Evolutionary conservation across 1,140 invertebrate genomes (phyloP).

Genomic region (Fopius arisanus): DNA sequence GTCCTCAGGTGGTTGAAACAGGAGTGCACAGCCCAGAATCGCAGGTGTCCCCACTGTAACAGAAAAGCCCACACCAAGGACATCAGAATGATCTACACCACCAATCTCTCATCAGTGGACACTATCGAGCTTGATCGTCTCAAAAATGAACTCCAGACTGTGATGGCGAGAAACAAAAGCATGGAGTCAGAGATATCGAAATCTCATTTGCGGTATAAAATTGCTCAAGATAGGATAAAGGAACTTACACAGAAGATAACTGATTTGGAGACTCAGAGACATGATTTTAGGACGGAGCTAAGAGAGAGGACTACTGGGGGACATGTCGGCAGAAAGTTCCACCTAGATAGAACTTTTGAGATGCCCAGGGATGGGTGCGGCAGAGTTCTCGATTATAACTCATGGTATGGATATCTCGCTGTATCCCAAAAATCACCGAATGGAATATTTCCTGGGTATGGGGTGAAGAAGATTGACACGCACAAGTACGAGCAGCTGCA

Average conservation of each 20-base stretch:
- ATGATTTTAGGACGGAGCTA: conserved; percentile 36
- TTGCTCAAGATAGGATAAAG: not conserved
- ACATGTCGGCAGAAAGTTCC: conserved; percentile 56
- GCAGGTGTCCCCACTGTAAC: conserved; percentile 88
- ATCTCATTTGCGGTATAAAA: conserved; percentile 5
- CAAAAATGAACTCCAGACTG: conserved; percentile 65
- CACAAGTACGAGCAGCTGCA: conserved; percentile 68
- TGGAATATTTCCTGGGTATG: conserved; percentile 77
- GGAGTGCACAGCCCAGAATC: conserved; percentile 46
- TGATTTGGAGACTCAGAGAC: conserved; percentile 45
- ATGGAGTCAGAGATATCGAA: conserved; percentile 63
- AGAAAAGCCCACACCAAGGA: conserved; percentile 76
- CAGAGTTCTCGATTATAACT: conserved; percentile 78
- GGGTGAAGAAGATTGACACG: conserved; percentile 78
- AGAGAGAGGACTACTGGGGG: conserved; percentile 19
- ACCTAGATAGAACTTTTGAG: conserved; percentile 71
- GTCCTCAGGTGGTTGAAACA: conserved; percentile 79
- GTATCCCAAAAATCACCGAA: conserved; percentile 77
- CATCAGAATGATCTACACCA: conserved; percentile 78
- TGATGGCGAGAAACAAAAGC: conserved; percentile 65
- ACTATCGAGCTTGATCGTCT: conserved; percentile 70
- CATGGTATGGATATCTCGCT: conserved; percentile 69
- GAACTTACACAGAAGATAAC: conserved; percentile 49
- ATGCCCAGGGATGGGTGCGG: conserved; percentile 75
- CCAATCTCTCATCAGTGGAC: conserved; percentile 70